Base-by-base conservation (phyloP, 2,113 vertebrate genomes). In the Shinisaurus crocodilurus region DNA sequence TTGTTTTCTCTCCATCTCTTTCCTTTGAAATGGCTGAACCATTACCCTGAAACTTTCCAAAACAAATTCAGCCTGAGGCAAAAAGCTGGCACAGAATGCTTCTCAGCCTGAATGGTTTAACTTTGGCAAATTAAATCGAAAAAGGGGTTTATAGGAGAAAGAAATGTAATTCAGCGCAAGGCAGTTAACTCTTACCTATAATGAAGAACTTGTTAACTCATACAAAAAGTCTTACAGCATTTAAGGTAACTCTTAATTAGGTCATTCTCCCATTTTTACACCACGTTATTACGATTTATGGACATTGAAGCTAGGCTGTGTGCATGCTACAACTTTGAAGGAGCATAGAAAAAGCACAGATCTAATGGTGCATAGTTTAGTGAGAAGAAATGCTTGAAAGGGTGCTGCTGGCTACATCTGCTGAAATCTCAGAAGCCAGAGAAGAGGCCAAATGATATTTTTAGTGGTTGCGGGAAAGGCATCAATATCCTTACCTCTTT, bases 11-110 rank as follows among this genome's bases (percentile, higher is more conserved):
- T 23, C 32, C 67, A 67, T 69, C 32, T 85, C 45, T 65, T 77
- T 77, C 32, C 60, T 90, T 65, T 90, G 57, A 89, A 89, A 85
- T 85, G 72, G 82, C 74, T 90, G 57, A 90, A 85, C 89, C 43
- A 65, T 67, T 79, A 79, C 43, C 74, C 74, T 43, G 45, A 86
- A 90, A 85, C 60, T 90, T 90, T 85, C 63, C 60, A 90, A 79
- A 85, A 86, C 89, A 86, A 43, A 63, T 80, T 57, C 34, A 80
- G 83, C 45, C 43, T 23, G 34, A 84, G 54, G 34, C 63, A 80
- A 86, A 57, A 85, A 48, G 23, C 37, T 85, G 74, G 82, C 57
- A 74, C 79, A 82, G 79, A 82, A 72, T 74, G 77, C 80, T 82
- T 82, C 67, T 57, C 63, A 13, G 89, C 16, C 34, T 85, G 63